Conservation (phyloP, 1,140 invertebrate species). For the Drosophila hydei region DNA sequence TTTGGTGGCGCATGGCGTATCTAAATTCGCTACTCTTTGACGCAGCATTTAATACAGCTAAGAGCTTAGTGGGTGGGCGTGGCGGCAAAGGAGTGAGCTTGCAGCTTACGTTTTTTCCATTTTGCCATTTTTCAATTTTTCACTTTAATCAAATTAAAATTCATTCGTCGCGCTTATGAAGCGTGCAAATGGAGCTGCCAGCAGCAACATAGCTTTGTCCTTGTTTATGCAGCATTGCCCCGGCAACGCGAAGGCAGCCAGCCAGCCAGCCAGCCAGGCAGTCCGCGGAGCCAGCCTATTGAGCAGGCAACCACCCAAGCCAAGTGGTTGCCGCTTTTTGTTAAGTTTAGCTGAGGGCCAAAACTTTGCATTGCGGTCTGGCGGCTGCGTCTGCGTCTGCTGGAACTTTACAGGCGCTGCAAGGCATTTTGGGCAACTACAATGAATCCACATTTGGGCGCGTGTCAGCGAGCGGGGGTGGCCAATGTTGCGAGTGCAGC, state of each 20-base stretch:
- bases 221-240: constrained; percentile 43
- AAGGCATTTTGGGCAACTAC: constrained; percentile 62
- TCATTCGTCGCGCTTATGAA: constrained; percentile 82
- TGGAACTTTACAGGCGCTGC: constrained; percentile 51
- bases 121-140: constrained; percentile 82
- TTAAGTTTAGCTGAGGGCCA: constrained; percentile 56
- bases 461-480: constrained; percentile 3
- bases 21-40: constrained; percentile 33
- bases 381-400: constrained; percentile 2
- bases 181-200: constrained; percentile 57
- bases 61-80: constrained; percentile 49
- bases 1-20: constrained; percentile 20
- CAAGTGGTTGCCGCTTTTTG: constrained; percentile 48
- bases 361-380: constrained; percentile 75
- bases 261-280: constrained; percentile 3
- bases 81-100: no score
- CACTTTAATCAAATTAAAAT: constrained; percentile 83
- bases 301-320: constrained; percentile 29
- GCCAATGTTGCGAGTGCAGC: no score
- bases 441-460: constrained; percentile 61
- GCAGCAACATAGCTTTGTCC: constrained; percentile 37
- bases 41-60: constrained; percentile 54
- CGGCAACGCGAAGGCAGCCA: constrained; percentile 40
- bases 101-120: constrained; percentile 17
- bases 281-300: constrained; percentile 37